Conservation (phyloP, 2,113 vertebrate genomes). For the Porphyrio hochstetteri region DNA sequence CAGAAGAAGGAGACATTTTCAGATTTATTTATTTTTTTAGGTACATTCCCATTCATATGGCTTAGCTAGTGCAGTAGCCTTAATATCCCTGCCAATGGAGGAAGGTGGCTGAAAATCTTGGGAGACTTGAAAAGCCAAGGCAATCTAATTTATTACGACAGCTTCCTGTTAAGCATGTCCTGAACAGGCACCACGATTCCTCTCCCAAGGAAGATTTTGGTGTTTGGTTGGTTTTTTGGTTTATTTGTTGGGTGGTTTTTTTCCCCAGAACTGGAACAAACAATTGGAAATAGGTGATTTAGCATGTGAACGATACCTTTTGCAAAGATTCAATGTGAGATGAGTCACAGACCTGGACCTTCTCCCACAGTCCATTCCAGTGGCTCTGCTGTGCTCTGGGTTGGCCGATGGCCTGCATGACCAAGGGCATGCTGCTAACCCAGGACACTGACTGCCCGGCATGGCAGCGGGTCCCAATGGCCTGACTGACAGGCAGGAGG, state of each 20-base stretch:
- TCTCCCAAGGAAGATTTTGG: background rate
- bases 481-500: background rate
- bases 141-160: background rate
- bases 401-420: background rate
- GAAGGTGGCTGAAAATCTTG: background rate
- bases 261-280: background rate
- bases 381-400: background rate
- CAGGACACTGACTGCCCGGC: background rate
- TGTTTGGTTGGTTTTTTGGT: background rate
- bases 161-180: background rate
- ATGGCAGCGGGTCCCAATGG: background rate
- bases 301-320: background rate
- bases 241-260: background rate
- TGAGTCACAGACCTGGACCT: background rate
- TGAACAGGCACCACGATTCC: background rate
- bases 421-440: background rate
- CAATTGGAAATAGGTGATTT: background rate
- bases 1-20: background rate
- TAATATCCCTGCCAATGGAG: background rate
- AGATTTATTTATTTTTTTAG: accelerated
- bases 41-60: background rate
- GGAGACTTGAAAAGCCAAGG: background rate
- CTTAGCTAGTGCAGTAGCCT: background rate
- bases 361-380: background rate
- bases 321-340: background rate